Conservation (phyloP, 2,797 vertebrate species). For the Spea hammondii region DNA sequence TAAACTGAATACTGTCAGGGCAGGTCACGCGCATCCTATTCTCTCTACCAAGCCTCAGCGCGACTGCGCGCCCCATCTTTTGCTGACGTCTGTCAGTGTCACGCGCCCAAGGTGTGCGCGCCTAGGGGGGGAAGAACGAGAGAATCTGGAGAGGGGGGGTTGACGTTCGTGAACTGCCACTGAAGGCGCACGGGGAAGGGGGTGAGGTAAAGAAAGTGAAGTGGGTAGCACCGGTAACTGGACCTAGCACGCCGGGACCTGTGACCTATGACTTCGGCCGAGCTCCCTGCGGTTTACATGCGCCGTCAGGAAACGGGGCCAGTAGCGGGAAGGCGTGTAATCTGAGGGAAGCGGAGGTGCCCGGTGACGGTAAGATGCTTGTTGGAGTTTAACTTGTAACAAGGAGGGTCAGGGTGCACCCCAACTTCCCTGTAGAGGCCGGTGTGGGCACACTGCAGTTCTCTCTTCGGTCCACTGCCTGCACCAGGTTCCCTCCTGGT, state of each 20-base stretch:
- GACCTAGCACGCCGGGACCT: not conserved
- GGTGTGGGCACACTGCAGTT: not conserved
- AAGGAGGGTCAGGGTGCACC: not conserved
- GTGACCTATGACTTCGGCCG: not conserved
- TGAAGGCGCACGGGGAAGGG: not conserved
- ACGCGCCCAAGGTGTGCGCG: slow-evolving; percentile 27
- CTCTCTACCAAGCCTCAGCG: not conserved
- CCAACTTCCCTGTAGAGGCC: not conserved
- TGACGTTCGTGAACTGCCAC: slow-evolving; percentile 7
- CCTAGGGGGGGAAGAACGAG: slow-evolving; percentile 36
- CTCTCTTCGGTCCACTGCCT: slow-evolving; percentile 16
- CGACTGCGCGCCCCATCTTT: slow-evolving; percentile 6
- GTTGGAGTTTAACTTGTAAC: too few species aligned
- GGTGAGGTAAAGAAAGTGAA: slow-evolving; percentile 6
- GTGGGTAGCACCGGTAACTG: not conserved
- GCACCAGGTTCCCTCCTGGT: too few species aligned
- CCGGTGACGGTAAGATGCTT: slow-evolving; percentile 6
- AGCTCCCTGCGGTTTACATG: not conserved
- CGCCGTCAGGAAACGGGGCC: not conserved
- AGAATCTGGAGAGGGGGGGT: slow-evolving; percentile 4
- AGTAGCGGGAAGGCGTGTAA: not conserved
- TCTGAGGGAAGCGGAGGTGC: slow-evolving; percentile 2
- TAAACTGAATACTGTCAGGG: not conserved
- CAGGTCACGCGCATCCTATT: slow-evolving; percentile 7
- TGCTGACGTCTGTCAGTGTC: slow-evolving; percentile 27